Percentiles rank a stretch among this genome's conserved stretches.
Evolutionary conservation across 2,797 vertebrate genomes (phyloP).

Genomic region (Diglossa cyanea): DNA sequence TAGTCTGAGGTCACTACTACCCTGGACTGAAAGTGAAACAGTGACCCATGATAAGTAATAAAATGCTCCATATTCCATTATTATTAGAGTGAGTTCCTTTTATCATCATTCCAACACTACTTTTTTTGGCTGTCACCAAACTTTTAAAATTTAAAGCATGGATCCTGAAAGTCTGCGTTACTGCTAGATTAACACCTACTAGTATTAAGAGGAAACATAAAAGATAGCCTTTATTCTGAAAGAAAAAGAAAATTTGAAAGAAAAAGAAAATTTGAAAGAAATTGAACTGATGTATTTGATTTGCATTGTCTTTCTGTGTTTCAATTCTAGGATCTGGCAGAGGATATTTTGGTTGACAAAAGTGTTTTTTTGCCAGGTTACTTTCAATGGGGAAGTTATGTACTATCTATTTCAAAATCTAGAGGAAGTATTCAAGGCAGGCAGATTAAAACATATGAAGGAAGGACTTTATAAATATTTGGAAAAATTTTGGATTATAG

Average conservation of each 20-base stretch:
- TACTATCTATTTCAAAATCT: background rate
- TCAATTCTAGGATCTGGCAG: background rate
- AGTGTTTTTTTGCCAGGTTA: background rate
- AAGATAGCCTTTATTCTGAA: background rate
- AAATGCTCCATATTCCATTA: slow-evolving; percentile 12
- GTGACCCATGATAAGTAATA: background rate
- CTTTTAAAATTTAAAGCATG: background rate
- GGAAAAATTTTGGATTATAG: background rate
- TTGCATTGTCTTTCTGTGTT: background rate
- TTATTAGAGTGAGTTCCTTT: background rate
- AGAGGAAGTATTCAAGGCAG: background rate
- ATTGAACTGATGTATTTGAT: background rate
- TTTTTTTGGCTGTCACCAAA: background rate
- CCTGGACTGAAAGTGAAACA: background rate
- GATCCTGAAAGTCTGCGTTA: background rate
- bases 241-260: background rate
- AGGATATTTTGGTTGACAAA: background rate
- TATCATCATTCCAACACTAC: background rate
- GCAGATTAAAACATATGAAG: background rate
- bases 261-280: background rate
- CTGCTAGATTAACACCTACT: background rate
- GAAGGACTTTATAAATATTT: background rate
- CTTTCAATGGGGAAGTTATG: background rate
- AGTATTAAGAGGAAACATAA: background rate
- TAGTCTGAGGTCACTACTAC: background rate